Base-by-base conservation (phyloP, 1,140 invertebrate species). In the Coenobita brevimanus region DNA sequence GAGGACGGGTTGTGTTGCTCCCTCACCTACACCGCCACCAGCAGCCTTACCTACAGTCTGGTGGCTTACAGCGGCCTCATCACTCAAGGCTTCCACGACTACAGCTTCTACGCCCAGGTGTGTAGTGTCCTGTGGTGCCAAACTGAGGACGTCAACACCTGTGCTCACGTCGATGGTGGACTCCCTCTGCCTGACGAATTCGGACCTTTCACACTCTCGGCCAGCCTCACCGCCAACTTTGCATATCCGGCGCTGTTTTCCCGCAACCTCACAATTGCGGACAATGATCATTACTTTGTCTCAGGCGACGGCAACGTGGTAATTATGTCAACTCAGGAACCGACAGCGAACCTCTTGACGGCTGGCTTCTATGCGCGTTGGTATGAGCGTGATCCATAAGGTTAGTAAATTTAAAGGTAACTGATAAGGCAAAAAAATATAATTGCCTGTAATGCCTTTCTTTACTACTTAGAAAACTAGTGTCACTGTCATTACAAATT, bases 81-180 rank as follows among this genome's bases (percentile, higher is more conserved):
- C 17, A 33, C 60, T 41, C 41, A 69, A 21, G 71, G 60, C 3
- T 21, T 54, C 13, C 64, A 21, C 13, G 17, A n/a, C 0, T 82
- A 87, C 41, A 64, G 54, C 13, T 71, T 87, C 57, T 89, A 89
- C 27, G 30, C 38, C 3, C 83, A 89, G 50, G 60, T 83, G 33
- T 89, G 89, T 30, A 24, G 78, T 27, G 89, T 89, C 21, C 54
- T 89, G 41, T 89, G 89, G 89, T 89, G 89, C 71, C 64, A 33
- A 2, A 78, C 46, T 1, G 71, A 83, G 17, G 75, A 87, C 43
- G 73, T 86, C 13, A 87, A 36, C 46, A 87, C 89, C 33, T 89
- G 89, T 36, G 30, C 69, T 27, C 71, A 54, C 30, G 10, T 87
- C 24, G 69, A 76, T 3, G 27, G 79, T 1, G 73, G 73, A 3